phyloP scores from a whole-genome alignment of 1,140 invertebrate species.

The Pseudomyrmex pallidus region DNA sequence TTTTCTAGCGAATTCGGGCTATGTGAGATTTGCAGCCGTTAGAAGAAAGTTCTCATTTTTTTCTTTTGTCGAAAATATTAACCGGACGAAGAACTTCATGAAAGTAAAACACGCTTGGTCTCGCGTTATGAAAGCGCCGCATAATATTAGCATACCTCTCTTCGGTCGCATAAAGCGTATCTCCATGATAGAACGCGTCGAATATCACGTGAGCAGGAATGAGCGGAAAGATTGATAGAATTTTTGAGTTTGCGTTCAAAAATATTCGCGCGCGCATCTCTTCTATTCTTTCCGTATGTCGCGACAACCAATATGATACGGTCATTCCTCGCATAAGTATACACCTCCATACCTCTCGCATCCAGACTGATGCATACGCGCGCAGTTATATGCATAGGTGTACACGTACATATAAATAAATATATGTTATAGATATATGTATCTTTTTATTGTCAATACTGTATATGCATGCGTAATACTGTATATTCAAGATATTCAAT shows the following conservation, averaged over 20 bases:
- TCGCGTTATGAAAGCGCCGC: conserved; percentile 75
- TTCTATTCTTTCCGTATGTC: not conserved
- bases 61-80: conserved; percentile 73
- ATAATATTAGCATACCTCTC: conserved; percentile 79
- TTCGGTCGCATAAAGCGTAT: conserved; percentile 72
- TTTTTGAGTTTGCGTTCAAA: conserved; percentile 53
- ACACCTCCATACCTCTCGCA: not conserved
- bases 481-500: too few species aligned
- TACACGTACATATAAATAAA: not conserved
- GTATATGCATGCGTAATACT: too few species aligned
- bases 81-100: conserved; percentile 73
- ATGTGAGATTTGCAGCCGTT: not conserved
- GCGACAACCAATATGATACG: conserved; percentile 1
- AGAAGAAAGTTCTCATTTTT: conserved; percentile 10
- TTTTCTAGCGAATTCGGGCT: conserved; percentile 13
- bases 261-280: not conserved
- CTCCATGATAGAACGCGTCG: conserved; percentile 76
- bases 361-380: not conserved
- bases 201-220: conserved; percentile 65
- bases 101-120: conserved; percentile 70
- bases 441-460: too few species aligned
- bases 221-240: conserved; percentile 63
- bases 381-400: not conserved
- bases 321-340: not conserved
- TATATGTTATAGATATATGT: not conserved